Evolutionary conservation across 92 coral and sea anemone species (phyloP), one percentile per base, ranked within the genome.

Genomic region (Anthopleura xanthogrammica): DNA sequence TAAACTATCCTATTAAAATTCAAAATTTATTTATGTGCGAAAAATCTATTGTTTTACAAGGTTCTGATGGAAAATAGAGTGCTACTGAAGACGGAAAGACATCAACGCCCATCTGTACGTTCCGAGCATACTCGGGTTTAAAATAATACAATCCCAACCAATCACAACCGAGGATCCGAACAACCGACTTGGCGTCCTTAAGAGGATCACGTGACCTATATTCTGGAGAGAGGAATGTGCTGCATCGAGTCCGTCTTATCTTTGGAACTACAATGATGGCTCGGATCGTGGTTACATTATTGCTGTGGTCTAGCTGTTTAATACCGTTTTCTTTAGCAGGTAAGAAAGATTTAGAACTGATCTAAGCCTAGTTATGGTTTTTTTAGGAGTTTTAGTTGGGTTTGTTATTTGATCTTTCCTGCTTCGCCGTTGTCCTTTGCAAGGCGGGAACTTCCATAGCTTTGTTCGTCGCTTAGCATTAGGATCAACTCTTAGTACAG

Each of bases 401-500:
- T 20, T 66, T 81, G 40, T 36, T 16, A 68, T 43, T 60, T 68
- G 20, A 80, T 46, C 23, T 62, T 52, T 48, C 65, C 2, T 43
- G 46, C 65, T 68, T 70, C 46, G 60, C 62, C 64, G 55, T 81
- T 70, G 84, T 50, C 50, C 76, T 73, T 80, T 70, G 84, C 74
- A 75, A 81, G 78, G 84, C 84, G 84, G 84, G 84, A 81, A 81
- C 77, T 68, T 70, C 64, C 62, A 36, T 75, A 81, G 55, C 84
- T 20, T 75, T 36, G 78, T 68, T 68, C 74, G 74, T 68, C 74
- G 74, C 74, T 68, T 68, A 36, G 74, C 74, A 36, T 68, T 68
- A 68, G 41, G 70, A 68, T 64, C 23, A 70, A 48, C 77, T 81
- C 19, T 48, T 62, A 20, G 4, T 17, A 22, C 77, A 68, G 50